Percentiles rank a stretch among this genome's conserved stretches.
Conservation (phyloP, 1,140 invertebrate genomes). For the Cydia splendana region DNA sequence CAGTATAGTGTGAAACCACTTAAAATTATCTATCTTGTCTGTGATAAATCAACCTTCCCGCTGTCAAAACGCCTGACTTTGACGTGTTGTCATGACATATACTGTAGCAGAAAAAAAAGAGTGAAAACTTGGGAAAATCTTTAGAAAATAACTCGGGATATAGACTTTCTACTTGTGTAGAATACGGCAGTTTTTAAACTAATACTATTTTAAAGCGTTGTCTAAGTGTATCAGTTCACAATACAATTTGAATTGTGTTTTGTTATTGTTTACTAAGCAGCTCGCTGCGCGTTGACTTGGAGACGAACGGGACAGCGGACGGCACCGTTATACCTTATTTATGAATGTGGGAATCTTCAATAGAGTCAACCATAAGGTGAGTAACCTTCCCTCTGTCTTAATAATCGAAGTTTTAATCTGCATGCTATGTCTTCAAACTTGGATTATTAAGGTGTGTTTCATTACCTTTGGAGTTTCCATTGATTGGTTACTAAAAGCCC, state of each 20-base stretch:
- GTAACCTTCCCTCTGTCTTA: slow-evolving; percentile 36
- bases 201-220: background rate
- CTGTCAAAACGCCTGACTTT: too few species aligned
- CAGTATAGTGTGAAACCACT: too few species aligned
- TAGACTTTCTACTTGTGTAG: background rate
- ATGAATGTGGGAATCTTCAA: slow-evolving; percentile 89
- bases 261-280: slow-evolving; percentile 32
- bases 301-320: slow-evolving; percentile 35
- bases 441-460: slow-evolving; percentile 8
- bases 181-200: background rate
- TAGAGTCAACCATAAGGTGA: slow-evolving; percentile 86
- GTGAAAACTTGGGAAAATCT: slow-evolving; percentile 12
- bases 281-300: slow-evolving; percentile 17
- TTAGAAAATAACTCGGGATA: background rate
- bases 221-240: background rate
- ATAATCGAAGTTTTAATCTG: background rate
- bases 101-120: background rate
- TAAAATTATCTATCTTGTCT: too few species aligned
- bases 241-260: background rate
- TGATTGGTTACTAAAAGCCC: background rate
- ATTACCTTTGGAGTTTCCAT: background rate
- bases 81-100: background rate
- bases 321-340: slow-evolving; percentile 76
- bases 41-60: too few species aligned
- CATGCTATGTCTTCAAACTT: background rate